Percentiles rank a stretch among this genome's conserved stretches.
Conservation (phyloP, 2,113 vertebrate species). For the Odocoileus virginianus region DNA sequence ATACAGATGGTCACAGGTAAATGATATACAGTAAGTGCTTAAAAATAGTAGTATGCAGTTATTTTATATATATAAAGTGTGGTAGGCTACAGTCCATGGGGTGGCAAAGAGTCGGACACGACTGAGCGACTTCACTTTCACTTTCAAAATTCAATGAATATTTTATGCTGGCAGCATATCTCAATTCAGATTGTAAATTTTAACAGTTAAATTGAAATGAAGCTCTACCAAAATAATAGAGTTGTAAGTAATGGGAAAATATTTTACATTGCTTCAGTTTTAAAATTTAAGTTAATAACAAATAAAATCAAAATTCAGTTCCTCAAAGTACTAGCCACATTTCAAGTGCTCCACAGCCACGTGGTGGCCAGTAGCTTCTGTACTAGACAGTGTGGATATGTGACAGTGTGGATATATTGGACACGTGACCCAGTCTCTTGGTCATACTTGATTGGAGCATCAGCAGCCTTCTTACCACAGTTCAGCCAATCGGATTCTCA, state of each 20-base stretch:
- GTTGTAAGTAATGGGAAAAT: neutral
- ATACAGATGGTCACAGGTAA: neutral
- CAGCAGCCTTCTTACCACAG: neutral
- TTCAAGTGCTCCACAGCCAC: neutral
- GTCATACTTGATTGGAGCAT: neutral
- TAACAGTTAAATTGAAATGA: neutral
- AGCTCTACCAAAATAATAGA: slow-evolving; percentile 9
- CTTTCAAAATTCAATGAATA: neutral
- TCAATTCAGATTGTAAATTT: neutral
- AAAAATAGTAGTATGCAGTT: neutral
- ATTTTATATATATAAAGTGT: neutral
- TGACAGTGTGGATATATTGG: neutral
- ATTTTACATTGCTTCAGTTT: neutral
- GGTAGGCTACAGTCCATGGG: neutral
- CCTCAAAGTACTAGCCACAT: neutral
- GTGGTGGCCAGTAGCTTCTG: neutral
- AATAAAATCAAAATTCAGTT: neutral
- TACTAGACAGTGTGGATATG: neutral
- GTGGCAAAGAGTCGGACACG: neutral
- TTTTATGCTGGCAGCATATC: neutral
- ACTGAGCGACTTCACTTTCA: neutral
- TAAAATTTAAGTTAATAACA: neutral
- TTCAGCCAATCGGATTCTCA: neutral
- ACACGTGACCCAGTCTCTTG: neutral
- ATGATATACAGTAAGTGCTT: neutral